Conservation (phyloP, 2,888 invertebrate species). For the Leucophora obtusa region DNA sequence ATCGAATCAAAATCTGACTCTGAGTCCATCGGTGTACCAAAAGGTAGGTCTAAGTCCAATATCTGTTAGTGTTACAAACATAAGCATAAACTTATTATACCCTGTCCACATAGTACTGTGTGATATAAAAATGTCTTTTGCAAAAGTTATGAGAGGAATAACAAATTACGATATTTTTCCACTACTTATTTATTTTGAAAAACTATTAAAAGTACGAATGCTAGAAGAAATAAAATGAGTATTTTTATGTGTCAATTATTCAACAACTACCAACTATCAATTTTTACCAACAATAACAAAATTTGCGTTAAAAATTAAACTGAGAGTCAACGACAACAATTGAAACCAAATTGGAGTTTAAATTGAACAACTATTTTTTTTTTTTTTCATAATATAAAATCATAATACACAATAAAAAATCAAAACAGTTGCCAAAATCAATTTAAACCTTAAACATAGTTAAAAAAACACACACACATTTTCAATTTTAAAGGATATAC, state of each 20-base stretch:
- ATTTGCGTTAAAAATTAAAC: neutral
- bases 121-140: constrained; percentile 43
- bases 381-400: constrained; percentile 52
- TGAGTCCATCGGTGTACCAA: too few relatives aligned
- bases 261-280: constrained; percentile 35
- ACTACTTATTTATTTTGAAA: neutral
- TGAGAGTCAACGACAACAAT: neutral
- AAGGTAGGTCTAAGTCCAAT: too few relatives aligned
- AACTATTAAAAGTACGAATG: neutral
- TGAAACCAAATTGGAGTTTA: neutral
- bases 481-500: too few relatives aligned
- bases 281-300: constrained; percentile 19
- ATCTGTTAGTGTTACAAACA: too few relatives aligned
- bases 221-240: neutral
- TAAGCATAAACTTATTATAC: too few relatives aligned
- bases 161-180: constrained; percentile 22
- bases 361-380: constrained; percentile 15
- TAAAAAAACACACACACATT: neutral
- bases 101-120: too few relatives aligned
- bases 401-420: constrained; percentile 41
- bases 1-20: too few relatives aligned
- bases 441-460: constrained; percentile 42
- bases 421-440: constrained; percentile 60
- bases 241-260: constrained; percentile 28
- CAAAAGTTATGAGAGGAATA: constrained; percentile 55